Evolutionary conservation across 2,888 invertebrate species (phyloP), one percentile per base, ranked within the genome.

Genomic region (Strigamia crassipes): DNA sequence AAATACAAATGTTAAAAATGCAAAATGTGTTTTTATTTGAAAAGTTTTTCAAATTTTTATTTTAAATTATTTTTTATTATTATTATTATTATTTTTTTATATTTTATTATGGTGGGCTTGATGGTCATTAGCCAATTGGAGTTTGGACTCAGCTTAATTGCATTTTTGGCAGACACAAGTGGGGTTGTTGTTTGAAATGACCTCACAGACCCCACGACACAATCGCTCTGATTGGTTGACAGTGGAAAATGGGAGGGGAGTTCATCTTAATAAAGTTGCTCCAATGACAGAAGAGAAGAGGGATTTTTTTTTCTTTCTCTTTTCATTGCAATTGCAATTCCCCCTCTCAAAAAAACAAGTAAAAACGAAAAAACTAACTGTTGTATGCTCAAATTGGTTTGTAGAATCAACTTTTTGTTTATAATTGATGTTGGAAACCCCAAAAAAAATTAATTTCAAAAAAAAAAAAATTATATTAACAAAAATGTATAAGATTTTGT

Each of bases 161-260:
- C 23, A 23, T 23, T 9, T 23, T 23, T 21, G 23, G 66, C 66
- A 21, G 23, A 23, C 66, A 66, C 66, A 66, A 66, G 23, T 66
- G 66, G 66, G 66, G 66, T 66, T 66, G 66, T 66, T 66, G 66
- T 66, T 66, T 66, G 66, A 66, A 66, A 66, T 66, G 66, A 66
- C 66, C 66, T 66, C 66, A 66, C 66, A 66, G 66, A 66, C 66
- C 61, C 27, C 66, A 27, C 66, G 66, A 66, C 66, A 66, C 66
- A 66, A 66, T 66, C 66, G 66, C 23, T 66, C 66, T 66, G 66
- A 66, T 66, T 66, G 66, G 66, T 66, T 66, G 66, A 66, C 66
- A 66, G 66, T 66, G 9, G 66, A 66, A 66, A 66, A 66, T 66
- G 66, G 66, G 66, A 66, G 66, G 66, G 66, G 66, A 66, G 66